These are phyloP conservation scores for Ethmia dodecea DNA, from an alignment of 2,888 invertebrate genomes.

Conservation along the genomic window DNA sequence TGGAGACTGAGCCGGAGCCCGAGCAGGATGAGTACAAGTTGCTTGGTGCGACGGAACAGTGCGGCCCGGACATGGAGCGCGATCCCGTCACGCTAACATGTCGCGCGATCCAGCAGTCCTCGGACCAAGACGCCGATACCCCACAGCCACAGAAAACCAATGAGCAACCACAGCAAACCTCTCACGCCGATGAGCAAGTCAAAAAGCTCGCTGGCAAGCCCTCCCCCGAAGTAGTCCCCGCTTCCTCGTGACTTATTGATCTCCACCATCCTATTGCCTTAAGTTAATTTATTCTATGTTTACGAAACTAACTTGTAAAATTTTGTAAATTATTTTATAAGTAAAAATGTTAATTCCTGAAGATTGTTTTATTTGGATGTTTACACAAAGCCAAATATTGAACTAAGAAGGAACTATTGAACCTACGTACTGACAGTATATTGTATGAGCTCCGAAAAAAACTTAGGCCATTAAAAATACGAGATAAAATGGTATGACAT, in stretches of 20 bases:
- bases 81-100: slow-evolving; percentile 82
- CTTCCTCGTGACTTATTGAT: slow-evolving; percentile 40
- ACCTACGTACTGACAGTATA: no score
- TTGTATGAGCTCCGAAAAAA: no score
- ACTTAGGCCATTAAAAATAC: no score
- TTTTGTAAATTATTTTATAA: slow-evolving; percentile 12
- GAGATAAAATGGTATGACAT: no score
- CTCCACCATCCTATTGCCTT: slow-evolving; percentile 26
- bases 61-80: slow-evolving; percentile 83
- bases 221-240: slow-evolving; percentile 43
- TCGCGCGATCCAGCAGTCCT: slow-evolving; percentile 23
- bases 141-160: no score
- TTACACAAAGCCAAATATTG: no score
- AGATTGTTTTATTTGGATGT: no score
- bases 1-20: slow-evolving; percentile 35
- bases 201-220: slow-evolving; percentile 14
- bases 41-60: slow-evolving; percentile 83
- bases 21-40: slow-evolving; percentile 68
- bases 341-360: no score
- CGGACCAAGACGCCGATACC: background rate
- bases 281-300: slow-evolving; percentile 47
- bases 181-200: background rate
- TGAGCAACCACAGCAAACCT: background rate
- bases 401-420: no score
- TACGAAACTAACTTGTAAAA: slow-evolving; percentile 7